Base-by-base conservation (phyloP, 2,113 vertebrate species). In the Microtus pennsylvanicus region DNA sequence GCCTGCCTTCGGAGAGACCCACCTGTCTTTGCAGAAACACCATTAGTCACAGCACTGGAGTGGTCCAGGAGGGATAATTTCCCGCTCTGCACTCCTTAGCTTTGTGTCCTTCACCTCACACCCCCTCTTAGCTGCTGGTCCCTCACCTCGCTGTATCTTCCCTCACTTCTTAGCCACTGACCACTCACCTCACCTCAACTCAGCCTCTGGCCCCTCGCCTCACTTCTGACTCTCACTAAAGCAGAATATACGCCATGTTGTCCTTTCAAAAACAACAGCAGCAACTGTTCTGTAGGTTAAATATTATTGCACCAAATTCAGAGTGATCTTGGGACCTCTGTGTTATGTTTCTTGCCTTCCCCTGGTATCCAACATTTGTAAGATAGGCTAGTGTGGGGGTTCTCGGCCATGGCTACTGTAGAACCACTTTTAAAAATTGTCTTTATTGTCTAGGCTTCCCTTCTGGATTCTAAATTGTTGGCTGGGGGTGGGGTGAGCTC, bases 11-110 rank as follows among this genome's bases (percentile, higher is more conserved):
- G 14, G 42, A 90, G n/a, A 78, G 12, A 45, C 55, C 50, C 78
- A 38, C 38, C 47, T 26, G 80, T 95, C 77, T 33, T 63, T 95
- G 16, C 87, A 94, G n/a, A 96, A 92, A 75, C 47, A 12, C 35
- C 21, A 4, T 10, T 61, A 90, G 14, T 30, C n/a, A 63, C 5
- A 17, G 38, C 10, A 47, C 26, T 22, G 55, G 85, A 17, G 85
- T 77, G 65, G 50, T 81, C 65, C 81, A 86, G 58, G 58, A 58
- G 58, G 5, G 35, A n/a, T 30, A 58, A 88, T 67, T 92, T 85
- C 42, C 33, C 12, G 21, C 7, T 83, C 28, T 45, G 6, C 35
- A 35, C 10, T 19, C 42, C 61, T 77, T 58, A 83, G 67, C 12
- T 12, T 28, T 42, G 81, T 7, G 67, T 10, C 61, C 42, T 42